Evolutionary conservation across 37 sponge, comb jelly and placozoan genomes (phyloP).

Genomic region (Tethya wilhelma): DNA sequence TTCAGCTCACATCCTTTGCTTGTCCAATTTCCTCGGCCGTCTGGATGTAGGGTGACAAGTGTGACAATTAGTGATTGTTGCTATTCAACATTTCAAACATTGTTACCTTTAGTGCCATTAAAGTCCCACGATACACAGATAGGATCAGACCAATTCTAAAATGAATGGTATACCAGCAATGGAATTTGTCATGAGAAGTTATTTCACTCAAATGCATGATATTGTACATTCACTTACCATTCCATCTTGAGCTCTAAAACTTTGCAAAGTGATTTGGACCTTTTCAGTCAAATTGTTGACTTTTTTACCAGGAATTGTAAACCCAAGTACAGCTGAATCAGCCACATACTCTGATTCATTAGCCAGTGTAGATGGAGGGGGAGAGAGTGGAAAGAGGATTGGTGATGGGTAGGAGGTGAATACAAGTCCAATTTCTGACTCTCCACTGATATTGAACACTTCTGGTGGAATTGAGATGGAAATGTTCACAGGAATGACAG

Average conservation of each 20-base stretch:
- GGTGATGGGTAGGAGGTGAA: neutral
- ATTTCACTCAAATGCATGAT: neutral
- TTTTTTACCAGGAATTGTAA: neutral
- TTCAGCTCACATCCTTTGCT: conserved; percentile 33
- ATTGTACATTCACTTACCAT: conserved; percentile 11
- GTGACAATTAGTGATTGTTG: no score
- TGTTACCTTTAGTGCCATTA: neutral
- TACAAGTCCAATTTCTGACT: neutral
- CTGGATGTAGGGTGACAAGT: neutral
- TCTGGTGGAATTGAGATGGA: no score
- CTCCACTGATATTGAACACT: no score
- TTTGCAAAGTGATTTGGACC: conserved; percentile 14
- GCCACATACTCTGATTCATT: neutral
- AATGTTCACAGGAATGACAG: no score
- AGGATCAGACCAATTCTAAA: conserved; percentile 28
- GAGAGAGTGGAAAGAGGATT: conserved; percentile 7
- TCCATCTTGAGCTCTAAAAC: neutral
- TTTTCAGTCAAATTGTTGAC: conserved; percentile 9
- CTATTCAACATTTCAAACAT: no score
- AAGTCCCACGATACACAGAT: conserved; percentile 67
- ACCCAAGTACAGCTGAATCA: conserved; percentile 20
- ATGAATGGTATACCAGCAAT: neutral
- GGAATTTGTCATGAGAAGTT: neutral
- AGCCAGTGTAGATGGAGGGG: neutral
- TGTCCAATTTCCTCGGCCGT: conserved; percentile 51